Conservation (phyloP, 1,140 invertebrate species). For the Drosophila littoralis region DNA sequence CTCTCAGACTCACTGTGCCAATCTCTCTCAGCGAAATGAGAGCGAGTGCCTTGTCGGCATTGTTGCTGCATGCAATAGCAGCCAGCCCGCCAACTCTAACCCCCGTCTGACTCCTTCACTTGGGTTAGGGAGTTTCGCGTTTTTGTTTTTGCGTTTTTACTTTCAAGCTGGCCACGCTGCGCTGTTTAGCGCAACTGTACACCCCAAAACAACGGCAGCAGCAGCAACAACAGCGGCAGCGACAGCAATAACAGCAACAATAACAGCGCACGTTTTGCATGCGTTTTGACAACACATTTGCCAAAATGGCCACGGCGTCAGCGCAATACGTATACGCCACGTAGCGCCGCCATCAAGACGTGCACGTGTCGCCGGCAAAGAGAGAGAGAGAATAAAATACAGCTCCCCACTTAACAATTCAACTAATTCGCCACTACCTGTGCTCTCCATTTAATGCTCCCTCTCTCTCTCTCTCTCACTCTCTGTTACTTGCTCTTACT, state of each 20-base stretch:
- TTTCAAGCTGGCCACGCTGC: slow-evolving; percentile 39
- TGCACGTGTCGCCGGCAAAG: slow-evolving; percentile 59
- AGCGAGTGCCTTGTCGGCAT: slow-evolving; percentile 19
- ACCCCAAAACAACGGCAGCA: slow-evolving; percentile 5
- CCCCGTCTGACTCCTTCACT: slow-evolving; percentile 33
- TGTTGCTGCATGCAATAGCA: slow-evolving; percentile 44
- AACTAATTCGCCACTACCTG: neutral
- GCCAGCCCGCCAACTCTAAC: slow-evolving; percentile 38
- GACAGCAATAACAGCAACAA: slow-evolving; percentile 27
- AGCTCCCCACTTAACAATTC: neutral
- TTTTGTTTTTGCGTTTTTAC: slow-evolving; percentile 17
- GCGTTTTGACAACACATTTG: slow-evolving; percentile 73
- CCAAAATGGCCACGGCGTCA: slow-evolving; percentile 76
- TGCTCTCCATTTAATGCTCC: neutral
- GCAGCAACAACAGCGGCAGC: neutral
- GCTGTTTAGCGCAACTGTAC: slow-evolving; percentile 54
- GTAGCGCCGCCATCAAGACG: slow-evolving; percentile 53
- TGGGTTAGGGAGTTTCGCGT: slow-evolving; percentile 10
- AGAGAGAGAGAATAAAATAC: slow-evolving; percentile 5
- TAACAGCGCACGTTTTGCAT: slow-evolving; percentile 39
- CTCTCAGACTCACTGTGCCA: neutral
- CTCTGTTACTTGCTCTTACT: slow-evolving; percentile 16
- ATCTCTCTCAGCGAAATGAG: slow-evolving; percentile 9
- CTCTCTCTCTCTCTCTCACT: slow-evolving; percentile 11
- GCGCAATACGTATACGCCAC: slow-evolving; percentile 79